Percentiles rank a stretch among this genome's conserved stretches.
phyloP scores from a whole-genome alignment of 2,113 vertebrate species.

The Phrynosoma blainvillii region DNA sequence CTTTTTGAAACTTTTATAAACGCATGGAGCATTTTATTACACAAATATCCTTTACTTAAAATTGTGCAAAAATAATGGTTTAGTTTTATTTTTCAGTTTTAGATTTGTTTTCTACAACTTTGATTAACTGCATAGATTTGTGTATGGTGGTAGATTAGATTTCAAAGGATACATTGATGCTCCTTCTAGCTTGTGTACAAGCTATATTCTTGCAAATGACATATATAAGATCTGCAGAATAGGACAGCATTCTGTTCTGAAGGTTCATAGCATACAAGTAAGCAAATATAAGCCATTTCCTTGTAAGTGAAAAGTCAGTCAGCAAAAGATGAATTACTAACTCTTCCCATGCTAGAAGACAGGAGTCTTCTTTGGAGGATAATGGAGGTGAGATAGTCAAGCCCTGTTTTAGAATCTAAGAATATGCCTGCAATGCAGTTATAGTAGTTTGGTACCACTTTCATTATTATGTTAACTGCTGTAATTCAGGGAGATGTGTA shows the following conservation, averaged over 20 bases:
- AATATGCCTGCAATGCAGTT: no score
- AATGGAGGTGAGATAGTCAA: background rate
- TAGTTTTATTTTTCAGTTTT: constrained; percentile 57
- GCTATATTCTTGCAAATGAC: background rate
- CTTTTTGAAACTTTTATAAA: constrained; percentile 62
- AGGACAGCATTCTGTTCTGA: no score
- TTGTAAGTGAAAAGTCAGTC: background rate
- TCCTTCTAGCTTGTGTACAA: background rate
- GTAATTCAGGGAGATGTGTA: background rate
- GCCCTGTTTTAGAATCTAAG: background rate
- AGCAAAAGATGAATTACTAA: background rate
- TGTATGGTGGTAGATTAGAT: background rate
- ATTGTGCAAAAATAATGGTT: constrained; percentile 40
- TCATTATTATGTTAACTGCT: background rate
- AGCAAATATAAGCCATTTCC: background rate
- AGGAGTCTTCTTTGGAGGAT: background rate
- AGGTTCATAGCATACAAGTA: no score
- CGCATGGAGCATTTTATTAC: constrained; percentile 55
- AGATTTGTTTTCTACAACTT: constrained; percentile 33
- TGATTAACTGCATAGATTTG: background rate
- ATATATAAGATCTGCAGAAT: background rate
- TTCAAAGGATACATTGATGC: constrained; percentile 6
- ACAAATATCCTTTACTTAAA: constrained; percentile 52
- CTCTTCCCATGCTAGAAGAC: background rate
- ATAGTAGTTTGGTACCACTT: background rate